Conservation (phyloP, 2,888 invertebrate genomes). For the Cheilosia variabilis region DNA sequence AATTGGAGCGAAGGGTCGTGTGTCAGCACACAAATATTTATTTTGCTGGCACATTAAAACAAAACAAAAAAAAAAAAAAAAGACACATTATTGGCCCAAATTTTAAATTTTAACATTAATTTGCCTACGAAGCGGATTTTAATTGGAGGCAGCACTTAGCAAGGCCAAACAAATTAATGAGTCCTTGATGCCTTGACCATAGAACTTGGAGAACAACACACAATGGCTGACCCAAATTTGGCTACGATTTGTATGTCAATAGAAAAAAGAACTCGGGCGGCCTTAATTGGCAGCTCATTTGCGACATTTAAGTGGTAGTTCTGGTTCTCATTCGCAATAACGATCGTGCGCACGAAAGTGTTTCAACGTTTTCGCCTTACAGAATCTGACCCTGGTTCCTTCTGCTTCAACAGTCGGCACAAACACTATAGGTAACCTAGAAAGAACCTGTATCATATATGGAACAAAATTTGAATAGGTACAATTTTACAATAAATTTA, state of each 20-base stretch:
- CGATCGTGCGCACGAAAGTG: no score
- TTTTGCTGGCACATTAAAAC: slow-evolving; percentile 9
- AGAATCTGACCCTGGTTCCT: no score
- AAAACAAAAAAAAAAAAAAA: neutral
- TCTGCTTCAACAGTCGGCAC: no score
- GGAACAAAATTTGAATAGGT: no score
- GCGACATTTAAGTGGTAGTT: no score
- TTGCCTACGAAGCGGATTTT: slow-evolving; percentile 24
- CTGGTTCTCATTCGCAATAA: no score
- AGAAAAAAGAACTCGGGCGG: neutral
- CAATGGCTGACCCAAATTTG: slow-evolving; percentile 7
- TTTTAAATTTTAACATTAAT: slow-evolving; percentile 19
- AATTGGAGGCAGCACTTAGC: slow-evolving; percentile 15
- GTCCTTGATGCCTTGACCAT: slow-evolving; percentile 30
- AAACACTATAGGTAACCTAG: no score
- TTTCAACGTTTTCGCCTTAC: no score
- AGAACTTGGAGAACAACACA: neutral
- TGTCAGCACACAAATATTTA: slow-evolving; percentile 22
- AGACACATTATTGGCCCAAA: slow-evolving; percentile 15
- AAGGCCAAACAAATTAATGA: slow-evolving; percentile 18
- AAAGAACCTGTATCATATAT: no score
- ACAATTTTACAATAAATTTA: no score
- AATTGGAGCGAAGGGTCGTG: slow-evolving; percentile 21
- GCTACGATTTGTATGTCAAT: slow-evolving; percentile 11
- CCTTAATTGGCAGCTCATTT: neutral